Conservation (phyloP, 2,888 invertebrate genomes). For the Amiota communis region DNA sequence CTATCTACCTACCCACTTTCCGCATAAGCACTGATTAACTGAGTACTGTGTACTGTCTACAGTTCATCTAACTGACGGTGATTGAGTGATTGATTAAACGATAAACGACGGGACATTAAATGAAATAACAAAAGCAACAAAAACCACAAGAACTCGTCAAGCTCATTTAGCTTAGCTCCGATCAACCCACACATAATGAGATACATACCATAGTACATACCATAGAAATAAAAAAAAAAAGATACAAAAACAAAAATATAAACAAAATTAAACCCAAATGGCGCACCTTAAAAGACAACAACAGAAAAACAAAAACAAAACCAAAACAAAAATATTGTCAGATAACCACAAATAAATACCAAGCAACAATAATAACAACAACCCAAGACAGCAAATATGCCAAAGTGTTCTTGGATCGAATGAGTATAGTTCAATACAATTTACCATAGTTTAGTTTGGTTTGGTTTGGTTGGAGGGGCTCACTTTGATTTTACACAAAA, state of each 20-base stretch:
- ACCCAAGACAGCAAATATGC: not conserved
- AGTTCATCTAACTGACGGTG: not conserved
- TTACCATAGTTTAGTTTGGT: too few relatives aligned
- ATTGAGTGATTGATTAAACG: not conserved
- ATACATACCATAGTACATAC: not conserved
- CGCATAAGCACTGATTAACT: too few relatives aligned
- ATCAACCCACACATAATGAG: not conserved
- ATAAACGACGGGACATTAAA: not conserved
- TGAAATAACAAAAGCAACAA: not conserved
- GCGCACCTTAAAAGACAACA: not conserved
- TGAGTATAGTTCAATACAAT: too few relatives aligned
- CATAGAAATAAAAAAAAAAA: not conserved
- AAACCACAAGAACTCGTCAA: too few relatives aligned
- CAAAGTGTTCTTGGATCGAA: too few relatives aligned
- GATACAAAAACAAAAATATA: not conserved
- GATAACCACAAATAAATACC: not conserved
- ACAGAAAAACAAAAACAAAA: not conserved
- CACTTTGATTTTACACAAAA: not conserved
- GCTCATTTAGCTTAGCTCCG: too few relatives aligned
- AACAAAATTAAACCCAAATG: not conserved
- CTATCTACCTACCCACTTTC: too few relatives aligned
- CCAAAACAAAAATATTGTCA: too few relatives aligned
- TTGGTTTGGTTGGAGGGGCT: too few relatives aligned
- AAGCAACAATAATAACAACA: not conserved
- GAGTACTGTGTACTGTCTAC: not conserved